Evolutionary conservation across 53 echinoderm and acorn worm genomes (phyloP).

Genomic region (Holothuria leucospilota): DNA sequence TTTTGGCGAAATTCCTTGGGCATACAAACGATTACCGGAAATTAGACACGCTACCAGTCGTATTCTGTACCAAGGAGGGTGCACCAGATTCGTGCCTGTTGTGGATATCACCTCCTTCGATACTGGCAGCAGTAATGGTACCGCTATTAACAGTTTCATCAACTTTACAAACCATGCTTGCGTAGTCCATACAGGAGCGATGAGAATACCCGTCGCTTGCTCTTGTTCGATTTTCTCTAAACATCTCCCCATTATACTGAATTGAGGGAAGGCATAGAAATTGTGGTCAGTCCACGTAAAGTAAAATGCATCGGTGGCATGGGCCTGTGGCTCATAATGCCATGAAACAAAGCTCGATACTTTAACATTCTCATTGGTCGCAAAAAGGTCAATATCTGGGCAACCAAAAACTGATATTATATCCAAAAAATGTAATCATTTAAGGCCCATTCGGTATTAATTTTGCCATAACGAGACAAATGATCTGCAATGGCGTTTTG

Average conservation of each 20-base stretch:
- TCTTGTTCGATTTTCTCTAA: slow-evolving; percentile 49
- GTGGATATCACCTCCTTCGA: slow-evolving; percentile 20
- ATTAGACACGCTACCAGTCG: slow-evolving; percentile 49
- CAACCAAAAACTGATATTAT: slow-evolving; percentile 10
- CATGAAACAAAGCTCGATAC: slow-evolving; percentile 58
- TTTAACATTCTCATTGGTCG: slow-evolving; percentile 44
- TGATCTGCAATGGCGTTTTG: slow-evolving; percentile 47
- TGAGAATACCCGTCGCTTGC: slow-evolving; percentile 23
- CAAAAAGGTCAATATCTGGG: slow-evolving; percentile 41
- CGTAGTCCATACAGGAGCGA: slow-evolving; percentile 49
- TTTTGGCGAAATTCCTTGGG: too few species aligned
- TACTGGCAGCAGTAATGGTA: slow-evolving; percentile 45
- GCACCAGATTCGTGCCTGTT: slow-evolving; percentile 45
- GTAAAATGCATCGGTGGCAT: slow-evolving; percentile 53
- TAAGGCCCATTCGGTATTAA: slow-evolving; percentile 57
- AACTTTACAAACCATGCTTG: slow-evolving; percentile 55
- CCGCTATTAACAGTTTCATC: slow-evolving; percentile 49
- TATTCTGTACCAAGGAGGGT: slow-evolving; percentile 42
- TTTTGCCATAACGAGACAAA: slow-evolving; percentile 27
- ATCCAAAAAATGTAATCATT: not conserved
- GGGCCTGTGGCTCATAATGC: slow-evolving; percentile 56
- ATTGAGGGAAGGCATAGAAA: slow-evolving; percentile 63
- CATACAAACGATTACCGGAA: too few species aligned
- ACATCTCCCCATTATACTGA: slow-evolving; percentile 52
- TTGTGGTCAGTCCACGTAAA: slow-evolving; percentile 30